Conservation (phyloP, 1,140 invertebrate genomes). For the Panulirus ornatus region DNA sequence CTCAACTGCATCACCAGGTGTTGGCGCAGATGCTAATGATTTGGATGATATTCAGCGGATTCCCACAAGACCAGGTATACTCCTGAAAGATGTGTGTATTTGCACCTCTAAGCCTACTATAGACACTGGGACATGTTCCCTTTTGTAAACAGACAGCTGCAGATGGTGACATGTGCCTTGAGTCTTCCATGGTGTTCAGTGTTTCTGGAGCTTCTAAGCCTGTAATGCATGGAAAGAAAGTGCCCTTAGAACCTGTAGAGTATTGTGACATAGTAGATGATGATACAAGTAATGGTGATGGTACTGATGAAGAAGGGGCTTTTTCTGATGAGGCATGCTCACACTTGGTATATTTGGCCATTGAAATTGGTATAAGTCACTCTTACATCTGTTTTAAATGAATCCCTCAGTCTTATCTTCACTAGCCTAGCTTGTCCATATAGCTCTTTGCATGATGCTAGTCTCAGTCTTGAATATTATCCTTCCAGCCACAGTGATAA, state of each 20-base stretch:
- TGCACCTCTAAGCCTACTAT: not conserved
- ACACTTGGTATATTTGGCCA: no score
- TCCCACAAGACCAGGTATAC: slow-evolving; percentile 62
- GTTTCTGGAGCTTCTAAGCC: not conserved
- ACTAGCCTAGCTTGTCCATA: not conserved
- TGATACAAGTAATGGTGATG: not conserved
- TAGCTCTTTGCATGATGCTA: slow-evolving; percentile 18
- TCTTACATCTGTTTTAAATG: not conserved
- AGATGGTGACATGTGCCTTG: not conserved
- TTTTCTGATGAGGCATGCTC: not conserved
- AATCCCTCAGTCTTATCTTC: not conserved
- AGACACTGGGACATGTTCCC: not conserved
- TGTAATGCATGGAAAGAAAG: not conserved
- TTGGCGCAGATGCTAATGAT: slow-evolving; percentile 18
- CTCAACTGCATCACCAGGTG: slow-evolving; percentile 39
- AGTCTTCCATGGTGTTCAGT: not conserved
- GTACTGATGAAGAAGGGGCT: no score
- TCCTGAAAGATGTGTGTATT: not conserved
- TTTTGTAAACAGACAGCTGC: not conserved
- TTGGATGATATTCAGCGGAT: slow-evolving; percentile 59
- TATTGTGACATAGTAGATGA: not conserved
- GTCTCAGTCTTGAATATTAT: slow-evolving; percentile 44
- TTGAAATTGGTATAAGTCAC: not conserved
- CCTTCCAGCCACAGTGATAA: slow-evolving; percentile 44
- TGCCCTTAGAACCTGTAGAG: not conserved